Evolutionary conservation across 2,888 invertebrate genomes (phyloP), one percentile per base, ranked within the genome.

Genomic region (Epirrhoe alternata): DNA sequence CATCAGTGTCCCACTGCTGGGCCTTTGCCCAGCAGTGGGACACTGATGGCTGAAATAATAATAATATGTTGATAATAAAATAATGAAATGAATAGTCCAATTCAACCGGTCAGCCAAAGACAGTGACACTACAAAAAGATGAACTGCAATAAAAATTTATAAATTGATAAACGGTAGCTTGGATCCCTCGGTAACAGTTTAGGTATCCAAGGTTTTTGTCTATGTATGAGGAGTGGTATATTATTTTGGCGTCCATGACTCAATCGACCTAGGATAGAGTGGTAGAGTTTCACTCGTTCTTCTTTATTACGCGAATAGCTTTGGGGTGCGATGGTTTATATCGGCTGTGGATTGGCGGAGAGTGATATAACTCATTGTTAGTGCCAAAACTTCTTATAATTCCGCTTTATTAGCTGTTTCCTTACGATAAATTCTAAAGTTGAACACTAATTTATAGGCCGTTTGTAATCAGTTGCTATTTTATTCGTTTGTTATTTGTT

Each of bases 291-390:
- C 78, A 79, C 74, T 78, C 77, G 77, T 81, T 81, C 80, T 83
- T 83, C 84, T 82, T 82, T 81, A 81, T 84, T 82, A 81, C 70
- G 68, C 72, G 74, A 77, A 74, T 78, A 76, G 70, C 71, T 76
- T 71, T 61, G 76, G 77, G 79, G 80, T 71, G 66, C 30, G 74
- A 75, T 81, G 80, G 71, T 80, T 80, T 77, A 78, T 74, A 74
- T 75, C 74, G 76, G 70, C 69, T 69, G 68, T 76, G 70, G 73
- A 71, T 67, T 70, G 63, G 65, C 62, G 56, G 55, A 54, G 66
- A 55, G 45, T 30, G 47, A 50, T 55, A 53, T 61, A 72, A 67
- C 68, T 53, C 67, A 45, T 33, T 42, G 30, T 60, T 52, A 60
- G 51, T 38, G 24, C 51, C 59, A 54, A 35, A 62, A 66, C 31